Percentiles rank a stretch among this genome's conserved stretches.
Evolutionary conservation across 2,888 invertebrate species (phyloP).

Genomic region (Arenicola marina): DNA sequence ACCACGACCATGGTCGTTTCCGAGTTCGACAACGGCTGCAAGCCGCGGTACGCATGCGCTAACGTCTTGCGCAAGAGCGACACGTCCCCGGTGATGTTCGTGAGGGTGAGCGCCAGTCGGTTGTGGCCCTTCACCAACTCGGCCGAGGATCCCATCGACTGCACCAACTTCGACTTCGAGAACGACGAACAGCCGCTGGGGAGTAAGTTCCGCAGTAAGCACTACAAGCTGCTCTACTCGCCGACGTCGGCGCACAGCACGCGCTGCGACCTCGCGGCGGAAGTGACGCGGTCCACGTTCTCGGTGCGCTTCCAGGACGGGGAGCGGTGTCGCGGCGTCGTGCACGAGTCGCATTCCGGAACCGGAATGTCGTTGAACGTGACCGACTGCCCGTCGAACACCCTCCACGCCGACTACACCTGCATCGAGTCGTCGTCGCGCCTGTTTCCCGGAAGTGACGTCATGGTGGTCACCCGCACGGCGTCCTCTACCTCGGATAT

Average conservation of each 20-base stretch:
- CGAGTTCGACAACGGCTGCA: slow-evolving; percentile 23
- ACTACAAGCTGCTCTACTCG: slow-evolving; percentile 12
- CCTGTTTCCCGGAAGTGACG: slow-evolving; percentile 8
- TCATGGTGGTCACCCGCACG: slow-evolving; percentile 19
- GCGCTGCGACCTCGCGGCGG: slow-evolving; percentile 14
- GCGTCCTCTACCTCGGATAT: slow-evolving; percentile 3
- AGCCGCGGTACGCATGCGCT: slow-evolving; percentile 23
- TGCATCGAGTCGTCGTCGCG: slow-evolving; percentile 26
- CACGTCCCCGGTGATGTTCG: slow-evolving; percentile 12
- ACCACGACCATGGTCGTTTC: slow-evolving; percentile 20
- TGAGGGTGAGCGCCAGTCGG: slow-evolving; percentile 20
- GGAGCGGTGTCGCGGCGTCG: slow-evolving; percentile 2
- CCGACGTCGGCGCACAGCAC: not conserved
- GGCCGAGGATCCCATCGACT: slow-evolving; percentile 14
- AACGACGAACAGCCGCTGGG: not conserved
- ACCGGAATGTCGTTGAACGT: slow-evolving; percentile 9
- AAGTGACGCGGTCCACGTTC: slow-evolving; percentile 8
- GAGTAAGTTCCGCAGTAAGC: slow-evolving; percentile 1
- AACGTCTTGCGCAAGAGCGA: slow-evolving; percentile 15
- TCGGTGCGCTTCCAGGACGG: slow-evolving; percentile 17
- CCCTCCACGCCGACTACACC: slow-evolving; percentile 6
- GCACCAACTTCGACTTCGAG: slow-evolving; percentile 18
- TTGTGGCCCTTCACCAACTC: slow-evolving; percentile 24
- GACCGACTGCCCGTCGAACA: slow-evolving; percentile 5
- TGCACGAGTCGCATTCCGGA: slow-evolving; percentile 5